phyloP scores from a whole-genome alignment of 2,113 vertebrate genomes.

The Thamnaconus septentrionalis region DNA sequence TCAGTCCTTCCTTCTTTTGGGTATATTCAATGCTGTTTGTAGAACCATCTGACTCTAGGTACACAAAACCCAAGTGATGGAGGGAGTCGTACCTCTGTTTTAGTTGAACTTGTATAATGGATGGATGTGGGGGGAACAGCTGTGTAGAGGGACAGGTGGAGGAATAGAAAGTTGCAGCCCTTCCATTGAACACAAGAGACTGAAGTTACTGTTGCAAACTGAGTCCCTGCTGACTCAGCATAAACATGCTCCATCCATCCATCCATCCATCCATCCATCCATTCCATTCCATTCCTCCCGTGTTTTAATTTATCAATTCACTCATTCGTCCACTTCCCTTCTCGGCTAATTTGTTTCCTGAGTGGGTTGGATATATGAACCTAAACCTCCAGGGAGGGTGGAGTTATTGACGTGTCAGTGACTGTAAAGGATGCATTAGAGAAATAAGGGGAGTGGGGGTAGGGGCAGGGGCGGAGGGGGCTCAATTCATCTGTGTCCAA shows the following conservation, averaged over 20 bases:
- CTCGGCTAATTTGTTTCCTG: too few species aligned
- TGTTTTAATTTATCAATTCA: neutral
- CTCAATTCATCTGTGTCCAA: too few species aligned
- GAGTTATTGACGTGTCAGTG: neutral
- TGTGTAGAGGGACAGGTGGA: neutral
- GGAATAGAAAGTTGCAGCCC: neutral
- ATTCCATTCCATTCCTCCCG: neutral
- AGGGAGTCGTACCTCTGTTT: too few species aligned
- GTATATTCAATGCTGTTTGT: too few species aligned
- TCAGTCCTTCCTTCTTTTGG: too few species aligned
- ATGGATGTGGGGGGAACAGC: too few species aligned
- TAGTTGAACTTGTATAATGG: too few species aligned
- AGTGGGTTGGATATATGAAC: neutral
- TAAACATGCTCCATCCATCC: neutral
- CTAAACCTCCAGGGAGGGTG: slow-evolving; percentile 3
- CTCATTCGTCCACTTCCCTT: neutral
- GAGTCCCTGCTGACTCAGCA: neutral
- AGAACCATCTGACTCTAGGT: too few species aligned
- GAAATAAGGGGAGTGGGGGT: too few species aligned
- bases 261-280: neutral
- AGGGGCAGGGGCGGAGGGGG: too few species aligned
- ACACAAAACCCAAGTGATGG: too few species aligned
- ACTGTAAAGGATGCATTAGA: too few species aligned
- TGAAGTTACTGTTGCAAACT: neutral
- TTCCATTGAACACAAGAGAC: neutral